phyloP scores from a whole-genome alignment of 2,888 invertebrate species.

The Aphodius sticticus region DNA sequence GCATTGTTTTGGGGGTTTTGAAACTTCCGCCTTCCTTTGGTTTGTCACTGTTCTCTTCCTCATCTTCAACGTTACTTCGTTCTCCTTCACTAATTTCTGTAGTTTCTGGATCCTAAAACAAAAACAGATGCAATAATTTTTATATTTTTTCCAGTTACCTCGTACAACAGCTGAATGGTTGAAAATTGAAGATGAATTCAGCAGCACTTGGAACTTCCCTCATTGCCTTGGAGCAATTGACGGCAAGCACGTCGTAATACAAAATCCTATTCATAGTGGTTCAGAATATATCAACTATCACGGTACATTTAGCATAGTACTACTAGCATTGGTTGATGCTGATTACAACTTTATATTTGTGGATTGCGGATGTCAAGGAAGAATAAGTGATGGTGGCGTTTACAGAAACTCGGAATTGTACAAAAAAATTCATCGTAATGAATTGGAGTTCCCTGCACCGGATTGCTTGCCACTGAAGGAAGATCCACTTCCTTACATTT shows the following conservation, averaged over 20 bases:
- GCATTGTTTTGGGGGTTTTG: neutral
- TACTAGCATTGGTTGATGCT: conserved; percentile 23
- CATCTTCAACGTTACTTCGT: neutral
- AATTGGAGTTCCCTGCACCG: neutral
- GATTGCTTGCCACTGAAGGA: neutral
- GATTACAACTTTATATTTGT: conserved; percentile 18
- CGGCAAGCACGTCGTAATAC: conserved; percentile 4
- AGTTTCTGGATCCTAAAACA: neutral
- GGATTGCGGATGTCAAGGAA: too few relatives aligned
- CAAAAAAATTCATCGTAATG: neutral
- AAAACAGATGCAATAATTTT: neutral
- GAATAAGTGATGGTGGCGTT: neutral
- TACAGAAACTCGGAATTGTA: conserved; percentile 6
- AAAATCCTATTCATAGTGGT: neutral
- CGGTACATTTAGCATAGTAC: conserved; percentile 21
- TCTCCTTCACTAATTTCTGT: neutral
- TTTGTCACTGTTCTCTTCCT: neutral
- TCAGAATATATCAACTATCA: conserved; percentile 8
- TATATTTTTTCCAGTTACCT: conserved; percentile 15
- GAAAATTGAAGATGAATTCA: conserved; percentile 17
- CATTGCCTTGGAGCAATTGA: conserved; percentile 10
- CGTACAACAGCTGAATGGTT: conserved; percentile 17
- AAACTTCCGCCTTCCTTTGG: too few relatives aligned
- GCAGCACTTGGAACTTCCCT: too few relatives aligned
- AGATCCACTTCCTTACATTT: neutral